A percentile compares a stretch with the other conserved stretches of the same genome.
Conservation (phyloP, 2,113 vertebrate genomes). For the Chamaetylas fuelleborni region DNA sequence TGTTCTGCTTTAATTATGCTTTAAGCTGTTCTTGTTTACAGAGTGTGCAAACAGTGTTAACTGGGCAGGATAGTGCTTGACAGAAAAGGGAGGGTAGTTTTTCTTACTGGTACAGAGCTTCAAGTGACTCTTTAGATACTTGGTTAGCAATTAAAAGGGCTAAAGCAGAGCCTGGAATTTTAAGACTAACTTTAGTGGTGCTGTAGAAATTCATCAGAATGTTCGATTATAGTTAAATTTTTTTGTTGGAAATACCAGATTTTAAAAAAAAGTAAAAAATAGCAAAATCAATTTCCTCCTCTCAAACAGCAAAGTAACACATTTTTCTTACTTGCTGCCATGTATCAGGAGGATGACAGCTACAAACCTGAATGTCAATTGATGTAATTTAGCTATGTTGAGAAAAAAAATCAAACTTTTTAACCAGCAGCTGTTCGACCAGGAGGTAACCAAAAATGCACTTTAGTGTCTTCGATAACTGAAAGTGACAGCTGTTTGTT, state of each 20-base stretch:
- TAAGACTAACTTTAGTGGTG: slow-evolving; percentile 62
- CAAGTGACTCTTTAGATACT: slow-evolving; percentile 51
- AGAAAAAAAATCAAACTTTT: slow-evolving; percentile 19
- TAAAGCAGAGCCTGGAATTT: slow-evolving; percentile 64
- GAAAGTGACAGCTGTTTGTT: slow-evolving; percentile 62
- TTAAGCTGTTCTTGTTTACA: slow-evolving; percentile 75
- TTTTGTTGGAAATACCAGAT: slow-evolving; percentile 26
- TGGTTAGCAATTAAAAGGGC: slow-evolving; percentile 57
- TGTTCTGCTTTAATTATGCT: slow-evolving; percentile 71
- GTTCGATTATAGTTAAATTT: slow-evolving; percentile 21
- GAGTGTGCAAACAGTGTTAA: slow-evolving; percentile 69
- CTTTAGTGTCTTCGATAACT: slow-evolving; percentile 70
- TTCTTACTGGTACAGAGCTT: slow-evolving; percentile 63
- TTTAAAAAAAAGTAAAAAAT: neutral
- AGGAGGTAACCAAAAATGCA: slow-evolving; percentile 73
- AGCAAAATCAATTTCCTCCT: slow-evolving; percentile 11
- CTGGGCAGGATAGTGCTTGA: slow-evolving; percentile 47
- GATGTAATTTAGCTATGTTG: slow-evolving; percentile 8
- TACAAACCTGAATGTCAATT: slow-evolving; percentile 61
- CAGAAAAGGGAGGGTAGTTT: slow-evolving; percentile 37
- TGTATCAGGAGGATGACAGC: slow-evolving; percentile 33
- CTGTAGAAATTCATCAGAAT: slow-evolving; percentile 65
- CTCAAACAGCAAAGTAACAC: slow-evolving; percentile 22
- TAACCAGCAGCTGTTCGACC: slow-evolving; percentile 62
- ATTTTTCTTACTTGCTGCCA: slow-evolving; percentile 46